Base-by-base conservation (phyloP, 2,888 invertebrate genomes). In the Leucoptera coffeella region DNA sequence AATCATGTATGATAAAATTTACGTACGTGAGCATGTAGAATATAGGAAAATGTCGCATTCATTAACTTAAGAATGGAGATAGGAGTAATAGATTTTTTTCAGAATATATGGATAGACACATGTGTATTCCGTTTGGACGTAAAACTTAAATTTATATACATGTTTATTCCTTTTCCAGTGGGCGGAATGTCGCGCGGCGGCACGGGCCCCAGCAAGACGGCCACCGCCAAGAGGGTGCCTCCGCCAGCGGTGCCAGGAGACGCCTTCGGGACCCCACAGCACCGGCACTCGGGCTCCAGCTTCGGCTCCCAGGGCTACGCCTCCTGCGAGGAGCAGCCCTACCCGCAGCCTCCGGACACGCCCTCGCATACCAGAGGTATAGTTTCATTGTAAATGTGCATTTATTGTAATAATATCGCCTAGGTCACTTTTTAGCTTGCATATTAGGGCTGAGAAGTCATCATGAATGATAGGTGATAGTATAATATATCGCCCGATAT, bases 211-310 rank as follows among this genome's bases (percentile, higher is more conserved):
- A 82, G 86, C 44, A 65, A 65, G 64, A 81, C 83, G 59, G 81
- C 85, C 56, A 88, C 88, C 69, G 87, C 85, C 49, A 91, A 91
- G 71, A 88, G 89, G 71, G 90, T 91, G 51, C 84, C 90, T 42
- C 91, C 91, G 43, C 89, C 89, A 23, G 86, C 88, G 28, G 85
- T 89, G 38, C 88, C 89, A 25, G 82, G 84, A 40, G 82, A 84
- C 54, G 80, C 82, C 37, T 80, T 69, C 42, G 62, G 54, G 12
- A 61, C 61, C 7, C 73, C 69, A 3, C 69, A 71, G 45, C 72
- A 85, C 61, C 79, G 88, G 31, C 85, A 85, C 58, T 85, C 85
- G 26, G 85, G 85, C 30, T 82, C 83, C 56, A 83, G 83, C 45
- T 85, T 85, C 59, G 85, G 85, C 34, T 83, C 83, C 14, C 71